Percentiles rank a stretch among this genome's conserved stretches.
Evolutionary conservation across 2,113 vertebrate species (phyloP).

Genomic region (Lophius piscatorius): DNA sequence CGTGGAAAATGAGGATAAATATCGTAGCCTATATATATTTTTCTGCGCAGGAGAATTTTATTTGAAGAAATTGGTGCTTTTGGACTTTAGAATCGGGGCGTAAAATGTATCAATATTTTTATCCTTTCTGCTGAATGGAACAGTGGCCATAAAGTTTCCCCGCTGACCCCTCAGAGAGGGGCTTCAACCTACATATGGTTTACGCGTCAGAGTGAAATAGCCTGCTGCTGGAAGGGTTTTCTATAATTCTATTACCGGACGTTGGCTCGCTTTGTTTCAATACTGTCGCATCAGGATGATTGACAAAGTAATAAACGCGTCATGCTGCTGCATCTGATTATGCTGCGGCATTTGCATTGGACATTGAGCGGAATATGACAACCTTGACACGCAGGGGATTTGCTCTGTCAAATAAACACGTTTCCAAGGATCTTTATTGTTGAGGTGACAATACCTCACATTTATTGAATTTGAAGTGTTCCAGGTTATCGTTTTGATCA

Average conservation of each 20-base stretch:
- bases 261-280: conserved; percentile 69
- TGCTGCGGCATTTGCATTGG: conserved; percentile 72
- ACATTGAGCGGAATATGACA: conserved; percentile 73
- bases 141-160: conserved; percentile 17
- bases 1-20: conserved; percentile 76
- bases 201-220: conserved; percentile 51
- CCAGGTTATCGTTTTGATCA: conserved; percentile 26
- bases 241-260: conserved; percentile 73
- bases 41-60: too few relatives aligned
- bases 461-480: conserved; percentile 55
- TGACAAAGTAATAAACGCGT: conserved; percentile 80
- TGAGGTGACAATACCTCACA: conserved; percentile 51
- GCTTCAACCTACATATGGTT: conserved; percentile 53
- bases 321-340: conserved; percentile 78
- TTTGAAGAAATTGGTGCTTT: conserved; percentile 45
- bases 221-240: conserved; percentile 44
- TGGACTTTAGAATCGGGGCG: background rate
- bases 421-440: conserved; percentile 74
- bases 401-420: conserved; percentile 77
- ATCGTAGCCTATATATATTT: conserved; percentile 11
- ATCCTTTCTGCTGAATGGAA: conserved; percentile 6
- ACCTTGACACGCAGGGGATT: conserved; percentile 74
- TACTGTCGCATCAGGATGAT: conserved; percentile 74
- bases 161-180: conserved; percentile 39
- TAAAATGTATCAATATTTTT: conserved; percentile 8